These are phyloP conservation scores for Coracias cyanogaster DNA, from an alignment of 2,797 vertebrate genomes.

Conservation along the genomic window DNA sequence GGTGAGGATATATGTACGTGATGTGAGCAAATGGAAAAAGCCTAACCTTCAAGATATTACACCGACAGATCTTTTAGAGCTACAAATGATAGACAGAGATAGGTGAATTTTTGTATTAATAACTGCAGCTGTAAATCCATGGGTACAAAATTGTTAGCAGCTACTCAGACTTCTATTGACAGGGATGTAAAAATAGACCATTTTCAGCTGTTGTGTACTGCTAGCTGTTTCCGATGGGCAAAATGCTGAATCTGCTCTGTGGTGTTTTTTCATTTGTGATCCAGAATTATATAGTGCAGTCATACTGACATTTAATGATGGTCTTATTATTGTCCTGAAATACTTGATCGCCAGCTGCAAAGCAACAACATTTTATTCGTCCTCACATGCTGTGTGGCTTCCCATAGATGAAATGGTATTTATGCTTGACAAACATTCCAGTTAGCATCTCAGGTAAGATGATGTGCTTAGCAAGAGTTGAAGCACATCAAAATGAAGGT, in stretches of 20 bases:
- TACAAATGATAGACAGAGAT: neutral
- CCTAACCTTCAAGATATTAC: neutral
- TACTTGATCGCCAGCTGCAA: slow-evolving; percentile 22
- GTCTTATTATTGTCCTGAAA: slow-evolving; percentile 39
- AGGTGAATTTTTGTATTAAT: slow-evolving; percentile 54
- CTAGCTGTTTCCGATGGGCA: slow-evolving; percentile 37
- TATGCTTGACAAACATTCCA: slow-evolving; percentile 13
- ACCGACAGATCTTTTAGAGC: neutral
- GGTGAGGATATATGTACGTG: neutral
- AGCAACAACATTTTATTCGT: slow-evolving; percentile 1
- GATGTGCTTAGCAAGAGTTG: neutral
- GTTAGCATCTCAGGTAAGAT: slow-evolving; percentile 1
- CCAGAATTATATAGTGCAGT: slow-evolving; percentile 31
- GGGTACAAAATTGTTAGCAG: slow-evolving; percentile 41
- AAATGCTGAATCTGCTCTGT: slow-evolving; percentile 48
- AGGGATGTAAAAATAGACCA: slow-evolving; percentile 56
- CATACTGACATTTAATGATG: slow-evolving; percentile 50
- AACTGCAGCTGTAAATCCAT: slow-evolving; percentile 56
- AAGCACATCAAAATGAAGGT: slow-evolving; percentile 35
- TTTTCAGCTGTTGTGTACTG: slow-evolving; percentile 50
- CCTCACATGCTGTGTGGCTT: neutral
- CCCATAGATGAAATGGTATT: neutral
- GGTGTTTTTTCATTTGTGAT: neutral
- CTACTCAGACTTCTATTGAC: slow-evolving; percentile 59
- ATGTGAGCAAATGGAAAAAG: neutral